Percentiles rank a stretch among this genome's conserved stretches.
phyloP scores from a whole-genome alignment of 2,797 vertebrate species.

The Chelmon rostratus region DNA sequence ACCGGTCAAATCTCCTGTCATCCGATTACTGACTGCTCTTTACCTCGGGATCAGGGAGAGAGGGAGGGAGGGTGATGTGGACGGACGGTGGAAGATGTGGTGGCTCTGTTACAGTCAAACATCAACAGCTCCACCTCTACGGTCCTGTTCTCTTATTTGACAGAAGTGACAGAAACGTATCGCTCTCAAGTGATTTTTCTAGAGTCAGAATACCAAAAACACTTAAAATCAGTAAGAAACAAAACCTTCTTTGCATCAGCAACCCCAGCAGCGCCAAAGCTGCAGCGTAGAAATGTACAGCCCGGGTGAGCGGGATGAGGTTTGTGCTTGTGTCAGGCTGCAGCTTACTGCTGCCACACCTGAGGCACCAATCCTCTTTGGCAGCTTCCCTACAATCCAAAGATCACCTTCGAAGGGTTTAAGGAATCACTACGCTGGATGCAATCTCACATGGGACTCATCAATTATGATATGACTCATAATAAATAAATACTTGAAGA shows the following conservation, averaged over 20 bases:
- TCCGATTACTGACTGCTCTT: constrained; percentile 84
- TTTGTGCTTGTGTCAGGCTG: constrained; percentile 32
- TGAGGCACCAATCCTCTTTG: constrained; percentile 68
- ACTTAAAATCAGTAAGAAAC: not conserved
- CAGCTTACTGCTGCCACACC: constrained; percentile 48
- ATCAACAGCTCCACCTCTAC: constrained; percentile 11
- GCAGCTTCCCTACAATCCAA: constrained; percentile 50
- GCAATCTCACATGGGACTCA: not conserved
- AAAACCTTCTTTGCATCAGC: not conserved
- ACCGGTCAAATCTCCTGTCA: constrained; percentile 81
- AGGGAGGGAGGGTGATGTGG: constrained; percentile 23
- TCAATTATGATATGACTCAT: not conserved
- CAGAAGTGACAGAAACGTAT: not conserved
- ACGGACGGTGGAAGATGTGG: constrained; percentile 3
- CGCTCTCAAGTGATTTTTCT: not conserved
- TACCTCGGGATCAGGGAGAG: constrained; percentile 75
- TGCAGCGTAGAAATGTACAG: not conserved
- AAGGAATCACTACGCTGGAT: constrained; percentile 32
- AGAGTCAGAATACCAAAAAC: not conserved
- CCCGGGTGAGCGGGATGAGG: constrained; percentile 9
- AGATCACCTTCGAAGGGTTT: constrained; percentile 66
- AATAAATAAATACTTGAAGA: not conserved
- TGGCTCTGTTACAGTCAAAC: constrained; percentile 22
- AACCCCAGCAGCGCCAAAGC: not conserved
- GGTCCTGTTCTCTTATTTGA: not conserved